phyloP scores from a whole-genome alignment of 2,797 vertebrate species.

The Enteromius unitaeniatus region DNA sequence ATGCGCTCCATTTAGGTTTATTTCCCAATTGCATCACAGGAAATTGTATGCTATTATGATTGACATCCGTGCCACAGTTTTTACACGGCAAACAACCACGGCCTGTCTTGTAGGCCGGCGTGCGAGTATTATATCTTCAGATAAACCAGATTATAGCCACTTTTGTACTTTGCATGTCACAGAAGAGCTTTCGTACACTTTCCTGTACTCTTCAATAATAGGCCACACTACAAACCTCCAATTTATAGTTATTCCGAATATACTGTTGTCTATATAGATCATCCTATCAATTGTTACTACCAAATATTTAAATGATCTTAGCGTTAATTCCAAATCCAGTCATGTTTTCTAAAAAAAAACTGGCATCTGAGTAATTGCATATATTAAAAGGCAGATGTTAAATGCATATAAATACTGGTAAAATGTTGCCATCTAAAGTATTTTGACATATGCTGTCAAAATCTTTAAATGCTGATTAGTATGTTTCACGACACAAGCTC shows the following conservation, averaged over 20 bases:
- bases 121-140: conserved; percentile 37
- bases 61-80: conserved; percentile 28
- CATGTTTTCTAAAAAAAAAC: neutral
- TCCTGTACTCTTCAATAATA: conserved; percentile 35
- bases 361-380: neutral
- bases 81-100: neutral
- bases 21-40: neutral
- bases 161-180: conserved; percentile 44
- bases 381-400: neutral
- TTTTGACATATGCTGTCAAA: conserved; percentile 16
- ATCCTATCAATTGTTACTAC: conserved; percentile 14
- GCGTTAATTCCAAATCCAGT: neutral
- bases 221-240: conserved; percentile 36
- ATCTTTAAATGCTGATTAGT: conserved; percentile 14
- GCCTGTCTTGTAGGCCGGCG: conserved; percentile 2
- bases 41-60: neutral
- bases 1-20: neutral
- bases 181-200: conserved; percentile 35
- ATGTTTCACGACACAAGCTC: neutral
- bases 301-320: conserved; percentile 28
- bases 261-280: conserved; percentile 32
- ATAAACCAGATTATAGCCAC: conserved; percentile 39
- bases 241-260: conserved; percentile 32
- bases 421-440: neutral
- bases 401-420: neutral